Percentiles rank a stretch among this genome's conserved stretches.
phyloP scores from a whole-genome alignment of 2,888 invertebrate species.

The Hydraecia micacea region DNA sequence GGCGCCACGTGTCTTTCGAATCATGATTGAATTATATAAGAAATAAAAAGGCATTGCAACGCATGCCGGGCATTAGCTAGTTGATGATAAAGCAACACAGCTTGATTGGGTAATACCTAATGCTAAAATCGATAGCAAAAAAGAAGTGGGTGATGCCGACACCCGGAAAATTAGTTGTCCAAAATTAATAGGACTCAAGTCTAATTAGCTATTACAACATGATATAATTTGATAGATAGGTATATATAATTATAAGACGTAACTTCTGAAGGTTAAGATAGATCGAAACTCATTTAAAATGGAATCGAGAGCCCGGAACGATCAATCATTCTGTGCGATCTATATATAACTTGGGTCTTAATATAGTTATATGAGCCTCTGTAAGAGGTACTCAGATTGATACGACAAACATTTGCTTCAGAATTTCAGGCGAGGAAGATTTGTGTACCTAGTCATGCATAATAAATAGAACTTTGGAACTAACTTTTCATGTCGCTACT shows the following conservation, averaged over 20 bases:
- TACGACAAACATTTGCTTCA: not conserved
- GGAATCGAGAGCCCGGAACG: not conserved
- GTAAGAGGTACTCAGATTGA: not conserved
- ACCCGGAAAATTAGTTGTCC: not conserved
- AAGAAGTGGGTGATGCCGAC: not conserved
- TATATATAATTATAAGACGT: not conserved
- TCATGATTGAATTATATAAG: no score
- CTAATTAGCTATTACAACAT: not conserved
- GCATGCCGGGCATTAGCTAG: no score
- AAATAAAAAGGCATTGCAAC: no score
- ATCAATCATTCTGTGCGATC: not conserved
- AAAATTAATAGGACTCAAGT: not conserved
- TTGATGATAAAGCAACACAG: not conserved
- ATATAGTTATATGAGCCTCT: not conserved
- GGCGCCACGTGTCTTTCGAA: no score
- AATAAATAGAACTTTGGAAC: slow-evolving; percentile 50
- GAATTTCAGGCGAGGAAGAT: slow-evolving; percentile 4
- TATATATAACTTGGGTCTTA: not conserved
- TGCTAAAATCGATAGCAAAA: slow-evolving; percentile 14
- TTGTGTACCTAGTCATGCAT: slow-evolving; percentile 22
- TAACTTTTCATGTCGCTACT: slow-evolving; percentile 44
- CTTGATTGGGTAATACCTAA: not conserved
- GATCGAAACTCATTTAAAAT: slow-evolving; percentile 11
- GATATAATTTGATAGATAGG: not conserved
- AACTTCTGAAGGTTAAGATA: not conserved